Conservation (phyloP, 2,113 vertebrate genomes). For the Barbus barbus region DNA sequence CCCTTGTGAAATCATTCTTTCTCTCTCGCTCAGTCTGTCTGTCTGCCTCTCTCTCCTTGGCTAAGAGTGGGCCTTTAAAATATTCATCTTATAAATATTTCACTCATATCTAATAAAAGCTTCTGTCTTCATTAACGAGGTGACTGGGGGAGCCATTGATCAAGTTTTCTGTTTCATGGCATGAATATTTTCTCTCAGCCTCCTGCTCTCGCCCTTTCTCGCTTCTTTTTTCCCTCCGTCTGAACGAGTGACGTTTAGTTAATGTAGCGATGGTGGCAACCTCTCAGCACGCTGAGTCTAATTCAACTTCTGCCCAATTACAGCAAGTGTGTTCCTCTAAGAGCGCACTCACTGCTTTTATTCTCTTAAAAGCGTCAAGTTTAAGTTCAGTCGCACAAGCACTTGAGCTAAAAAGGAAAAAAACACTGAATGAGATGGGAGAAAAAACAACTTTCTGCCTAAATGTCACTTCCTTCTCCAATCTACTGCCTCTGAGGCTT, state of each 20-base stretch:
- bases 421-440: too few relatives aligned
- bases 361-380: slow-evolving; percentile 19
- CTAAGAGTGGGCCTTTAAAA: slow-evolving; percentile 69
- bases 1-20: slow-evolving; percentile 2
- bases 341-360: slow-evolving; percentile 42
- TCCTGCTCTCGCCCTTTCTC: slow-evolving; percentile 8
- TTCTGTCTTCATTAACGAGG: slow-evolving; percentile 76
- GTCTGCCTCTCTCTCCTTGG: slow-evolving; percentile 28
- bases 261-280: slow-evolving; percentile 29
- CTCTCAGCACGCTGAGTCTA: not conserved
- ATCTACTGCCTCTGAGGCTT: not conserved
- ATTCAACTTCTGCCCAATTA: slow-evolving; percentile 37
- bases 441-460: not conserved
- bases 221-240: slow-evolving; percentile 32
- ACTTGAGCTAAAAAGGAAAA: not conserved
- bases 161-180: slow-evolving; percentile 75
- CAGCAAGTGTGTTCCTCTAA: slow-evolving; percentile 45
- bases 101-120: slow-evolving; percentile 79
- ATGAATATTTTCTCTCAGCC: slow-evolving; percentile 57
- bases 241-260: slow-evolving; percentile 26
- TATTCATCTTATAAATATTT: slow-evolving; percentile 82
- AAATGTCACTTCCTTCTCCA: not conserved
- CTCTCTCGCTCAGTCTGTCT: slow-evolving; percentile 9
- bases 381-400: not conserved
- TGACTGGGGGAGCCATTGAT: slow-evolving; percentile 74